Conservation (phyloP, 1,140 invertebrate species). For the Sesamia nonagrioides region DNA sequence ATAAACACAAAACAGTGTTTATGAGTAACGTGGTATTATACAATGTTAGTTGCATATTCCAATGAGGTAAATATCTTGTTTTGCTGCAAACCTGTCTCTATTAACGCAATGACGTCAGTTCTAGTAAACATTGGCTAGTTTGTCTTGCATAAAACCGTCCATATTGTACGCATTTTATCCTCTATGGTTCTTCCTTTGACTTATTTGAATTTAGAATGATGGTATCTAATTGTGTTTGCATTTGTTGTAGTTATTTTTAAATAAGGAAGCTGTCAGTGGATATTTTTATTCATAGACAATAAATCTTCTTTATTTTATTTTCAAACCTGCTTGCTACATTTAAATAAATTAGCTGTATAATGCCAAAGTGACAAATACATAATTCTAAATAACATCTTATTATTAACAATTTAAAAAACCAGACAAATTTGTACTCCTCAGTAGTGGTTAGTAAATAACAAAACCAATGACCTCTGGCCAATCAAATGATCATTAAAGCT, state of each 20-base stretch:
- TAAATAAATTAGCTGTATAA: not conserved
- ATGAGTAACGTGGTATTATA: conserved; percentile 18
- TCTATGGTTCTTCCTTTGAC: not conserved
- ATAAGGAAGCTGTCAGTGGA: too few species aligned
- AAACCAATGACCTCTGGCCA: conserved; percentile 19
- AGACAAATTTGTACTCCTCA: not conserved
- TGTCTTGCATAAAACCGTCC: not conserved
- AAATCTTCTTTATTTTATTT: too few species aligned
- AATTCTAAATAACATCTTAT: not conserved
- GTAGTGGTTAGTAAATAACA: not conserved
- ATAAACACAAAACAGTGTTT: conserved; percentile 5
- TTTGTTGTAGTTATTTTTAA: too few species aligned
- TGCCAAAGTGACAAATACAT: not conserved
- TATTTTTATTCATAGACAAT: too few species aligned
- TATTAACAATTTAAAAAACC: not conserved
- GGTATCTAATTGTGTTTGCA: too few species aligned
- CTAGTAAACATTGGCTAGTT: not conserved
- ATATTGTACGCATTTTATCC: not conserved
- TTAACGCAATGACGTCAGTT: conserved; percentile 8
- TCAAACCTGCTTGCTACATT: too few species aligned
- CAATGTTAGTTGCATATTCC: conserved; percentile 1
- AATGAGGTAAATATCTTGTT: conserved; percentile 18
- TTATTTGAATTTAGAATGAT: not conserved
- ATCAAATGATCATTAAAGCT: conserved; percentile 33
- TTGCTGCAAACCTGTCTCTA: conserved; percentile 21